phyloP scores from a whole-genome alignment of 2,888 invertebrate genomes.

The Odontothrips loti region DNA sequence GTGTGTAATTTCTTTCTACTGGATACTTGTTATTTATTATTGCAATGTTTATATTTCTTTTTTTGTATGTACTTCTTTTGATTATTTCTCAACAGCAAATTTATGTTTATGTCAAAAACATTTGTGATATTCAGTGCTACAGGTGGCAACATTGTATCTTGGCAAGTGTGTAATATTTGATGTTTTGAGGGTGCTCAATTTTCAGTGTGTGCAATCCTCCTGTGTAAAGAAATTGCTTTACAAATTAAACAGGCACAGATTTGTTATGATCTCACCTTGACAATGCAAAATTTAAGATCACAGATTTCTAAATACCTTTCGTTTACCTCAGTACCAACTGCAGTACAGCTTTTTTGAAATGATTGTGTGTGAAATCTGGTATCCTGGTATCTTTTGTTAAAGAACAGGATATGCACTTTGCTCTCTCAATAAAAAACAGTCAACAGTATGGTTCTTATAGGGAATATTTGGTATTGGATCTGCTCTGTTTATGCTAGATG shows the following conservation, averaged over 20 bases:
- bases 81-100: background rate
- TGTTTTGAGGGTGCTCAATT: background rate
- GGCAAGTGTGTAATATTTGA: background rate
- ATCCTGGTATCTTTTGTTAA: too few species aligned
- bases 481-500: too few species aligned
- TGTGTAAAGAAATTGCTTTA: background rate
- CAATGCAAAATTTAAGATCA: too few species aligned
- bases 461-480: too few species aligned
- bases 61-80: background rate
- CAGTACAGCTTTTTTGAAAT: too few species aligned
- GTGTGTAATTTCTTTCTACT: background rate
- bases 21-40: conserved; percentile 19
- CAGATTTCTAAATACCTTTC: too few species aligned
- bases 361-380: too few species aligned
- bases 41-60: background rate
- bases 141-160: background rate
- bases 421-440: too few species aligned
- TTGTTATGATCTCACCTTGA: too few species aligned
- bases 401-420: too few species aligned
- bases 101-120: background rate
- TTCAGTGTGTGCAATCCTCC: background rate
- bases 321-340: too few species aligned
- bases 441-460: too few species aligned
- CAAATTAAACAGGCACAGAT: background rate
- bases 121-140: conserved; percentile 3